Evolutionary conservation across 2,797 vertebrate genomes (phyloP).

Genomic region (Loriculus beryllinus): DNA sequence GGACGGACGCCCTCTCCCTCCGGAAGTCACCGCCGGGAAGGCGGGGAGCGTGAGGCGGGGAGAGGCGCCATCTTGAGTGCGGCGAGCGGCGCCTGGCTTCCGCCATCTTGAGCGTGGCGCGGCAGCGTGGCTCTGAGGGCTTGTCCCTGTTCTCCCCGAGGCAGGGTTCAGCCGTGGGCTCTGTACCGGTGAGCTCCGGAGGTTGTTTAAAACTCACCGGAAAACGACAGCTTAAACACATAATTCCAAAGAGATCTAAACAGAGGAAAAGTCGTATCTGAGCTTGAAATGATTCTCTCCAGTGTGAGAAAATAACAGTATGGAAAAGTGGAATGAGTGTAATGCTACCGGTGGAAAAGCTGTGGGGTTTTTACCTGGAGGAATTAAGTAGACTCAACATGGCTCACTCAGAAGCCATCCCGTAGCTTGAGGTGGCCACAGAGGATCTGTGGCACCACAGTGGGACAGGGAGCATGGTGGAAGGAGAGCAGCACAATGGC

Average conservation of each 20-base stretch:
- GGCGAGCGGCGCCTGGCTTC: fast-evolving
- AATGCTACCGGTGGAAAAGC: neutral
- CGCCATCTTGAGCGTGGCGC: constrained; percentile 41
- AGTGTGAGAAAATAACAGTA: neutral
- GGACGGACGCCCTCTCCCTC: constrained; percentile 50
- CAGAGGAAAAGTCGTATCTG: fast-evolving
- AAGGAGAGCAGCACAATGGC: fast-evolving
- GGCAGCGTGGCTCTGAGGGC: fast-evolving
- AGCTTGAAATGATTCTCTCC: neutral
- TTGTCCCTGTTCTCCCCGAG: fast-evolving
- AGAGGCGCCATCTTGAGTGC: neutral
- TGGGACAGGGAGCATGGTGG: fast-evolving
- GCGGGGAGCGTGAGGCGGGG: neutral
- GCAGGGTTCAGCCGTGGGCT: neutral
- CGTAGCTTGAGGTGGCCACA: fast-evolving
- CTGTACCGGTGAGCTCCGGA: fast-evolving
- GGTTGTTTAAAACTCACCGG: fast-evolving
- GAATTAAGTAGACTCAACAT: neutral
- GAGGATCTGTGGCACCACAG: fast-evolving
- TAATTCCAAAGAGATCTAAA: neutral
- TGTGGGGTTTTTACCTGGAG: fast-evolving
- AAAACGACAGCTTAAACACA: fast-evolving
- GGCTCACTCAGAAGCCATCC: fast-evolving
- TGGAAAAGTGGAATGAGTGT: neutral
- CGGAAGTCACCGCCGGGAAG: constrained; percentile 47